Percentiles rank a stretch among this genome's conserved stretches.
These are phyloP conservation scores for Sciurus carolinensis DNA, from an alignment of 2,797 vertebrate species.

Conservation along the genomic window DNA sequence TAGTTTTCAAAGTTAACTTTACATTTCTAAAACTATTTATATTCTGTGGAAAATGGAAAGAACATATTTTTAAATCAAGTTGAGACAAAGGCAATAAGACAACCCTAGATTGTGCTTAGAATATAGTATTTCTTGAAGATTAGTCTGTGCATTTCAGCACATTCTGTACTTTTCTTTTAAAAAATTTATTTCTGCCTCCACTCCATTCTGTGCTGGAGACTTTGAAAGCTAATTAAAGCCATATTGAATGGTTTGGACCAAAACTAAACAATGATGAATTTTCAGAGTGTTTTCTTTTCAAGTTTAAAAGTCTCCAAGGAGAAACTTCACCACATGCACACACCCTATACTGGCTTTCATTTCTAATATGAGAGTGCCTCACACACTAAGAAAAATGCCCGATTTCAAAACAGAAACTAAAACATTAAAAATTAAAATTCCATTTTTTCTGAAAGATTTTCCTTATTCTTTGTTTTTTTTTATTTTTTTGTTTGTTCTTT, in stretches of 20 bases:
- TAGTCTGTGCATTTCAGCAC: background rate
- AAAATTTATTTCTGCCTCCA: conserved; percentile 66
- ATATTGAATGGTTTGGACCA: conserved; percentile 67
- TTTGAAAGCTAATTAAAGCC: conserved; percentile 81
- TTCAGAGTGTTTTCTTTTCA: conserved; percentile 65
- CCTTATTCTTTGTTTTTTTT: too few relatives aligned
- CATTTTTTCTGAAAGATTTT: background rate
- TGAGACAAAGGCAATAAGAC: conserved; percentile 30
- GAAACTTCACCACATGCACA: background rate
- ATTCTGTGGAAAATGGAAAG: conserved; percentile 40
- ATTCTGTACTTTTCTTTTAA: conserved; percentile 64
- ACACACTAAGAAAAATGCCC: rapidly evolving
- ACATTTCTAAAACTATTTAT: conserved; percentile 64
- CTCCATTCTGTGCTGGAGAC: conserved; percentile 52
- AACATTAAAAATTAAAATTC: background rate
- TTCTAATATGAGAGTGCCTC: background rate
- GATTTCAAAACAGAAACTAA: conserved; percentile 21
- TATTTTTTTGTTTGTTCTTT: too few relatives aligned
- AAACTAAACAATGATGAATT: conserved; percentile 70
- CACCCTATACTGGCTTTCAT: background rate
- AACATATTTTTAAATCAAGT: conserved; percentile 72
- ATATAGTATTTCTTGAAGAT: conserved; percentile 45
- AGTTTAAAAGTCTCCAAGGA: conserved; percentile 66
- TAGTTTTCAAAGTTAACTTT: conserved; percentile 71
- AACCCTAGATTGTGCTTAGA: background rate